Percentiles rank a stretch among this genome's conserved stretches.
These are phyloP conservation scores for Eublepharis macularius DNA, from an alignment of 2,113 vertebrate species.

Conservation along the genomic window DNA sequence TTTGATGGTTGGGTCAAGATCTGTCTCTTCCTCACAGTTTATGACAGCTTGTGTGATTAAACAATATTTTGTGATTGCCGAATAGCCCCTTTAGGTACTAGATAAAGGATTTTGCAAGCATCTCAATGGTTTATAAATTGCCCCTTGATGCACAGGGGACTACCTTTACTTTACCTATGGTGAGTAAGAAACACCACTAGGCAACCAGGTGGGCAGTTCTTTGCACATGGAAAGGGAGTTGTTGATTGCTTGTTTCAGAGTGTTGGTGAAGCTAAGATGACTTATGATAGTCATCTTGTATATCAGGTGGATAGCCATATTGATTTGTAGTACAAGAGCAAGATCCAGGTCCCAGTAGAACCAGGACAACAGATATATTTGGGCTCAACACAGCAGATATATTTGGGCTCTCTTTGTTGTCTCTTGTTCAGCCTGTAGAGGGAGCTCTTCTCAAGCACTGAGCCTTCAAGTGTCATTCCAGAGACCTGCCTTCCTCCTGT, in stretches of 20 bases:
- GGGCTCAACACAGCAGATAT: too few species aligned
- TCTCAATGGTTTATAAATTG: background rate
- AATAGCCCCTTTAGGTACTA: too few species aligned
- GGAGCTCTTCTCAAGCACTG: slow-evolving; percentile 5
- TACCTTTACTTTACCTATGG: background rate
- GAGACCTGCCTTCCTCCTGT: background rate
- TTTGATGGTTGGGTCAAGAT: background rate
- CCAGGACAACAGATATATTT: too few species aligned
- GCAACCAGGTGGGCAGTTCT: background rate
- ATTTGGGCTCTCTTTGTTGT: background rate
- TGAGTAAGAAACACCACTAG: background rate
- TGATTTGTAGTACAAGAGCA: too few species aligned
- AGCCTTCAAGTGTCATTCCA: background rate
- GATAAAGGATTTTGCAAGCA: background rate
- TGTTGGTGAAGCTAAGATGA: background rate
- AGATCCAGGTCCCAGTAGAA: too few species aligned
- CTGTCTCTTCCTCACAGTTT: too few species aligned
- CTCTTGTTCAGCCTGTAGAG: slow-evolving; percentile 4
- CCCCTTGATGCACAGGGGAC: too few species aligned
- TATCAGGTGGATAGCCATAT: too few species aligned
- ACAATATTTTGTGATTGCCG: background rate
- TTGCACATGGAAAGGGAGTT: background rate
- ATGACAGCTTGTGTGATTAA: background rate
- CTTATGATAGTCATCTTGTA: background rate
- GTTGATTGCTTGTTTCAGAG: too few species aligned